Evolutionary conservation across 2,797 vertebrate species (phyloP).

Genomic region (Astyanax mexicanus): DNA sequence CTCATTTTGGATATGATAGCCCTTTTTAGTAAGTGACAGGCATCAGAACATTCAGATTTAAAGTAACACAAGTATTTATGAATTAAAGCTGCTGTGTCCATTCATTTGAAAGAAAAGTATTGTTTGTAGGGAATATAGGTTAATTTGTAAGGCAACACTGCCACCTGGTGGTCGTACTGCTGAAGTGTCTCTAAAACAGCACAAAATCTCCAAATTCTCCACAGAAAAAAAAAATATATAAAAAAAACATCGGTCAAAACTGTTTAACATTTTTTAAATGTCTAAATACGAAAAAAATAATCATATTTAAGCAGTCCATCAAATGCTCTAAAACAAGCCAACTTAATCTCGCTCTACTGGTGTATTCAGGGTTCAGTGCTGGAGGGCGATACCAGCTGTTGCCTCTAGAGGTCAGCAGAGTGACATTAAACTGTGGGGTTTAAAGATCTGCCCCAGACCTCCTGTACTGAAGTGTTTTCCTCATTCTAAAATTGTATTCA

Average conservation of each 20-base stretch:
- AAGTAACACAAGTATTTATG: too few species aligned
- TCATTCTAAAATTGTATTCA: too few species aligned
- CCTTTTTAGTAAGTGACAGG: too few species aligned
- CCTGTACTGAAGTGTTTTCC: too few species aligned
- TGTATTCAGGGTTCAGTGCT: too few species aligned
- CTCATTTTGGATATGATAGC: too few species aligned
- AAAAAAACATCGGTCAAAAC: background rate
- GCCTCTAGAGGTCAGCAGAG: conserved; percentile 18
- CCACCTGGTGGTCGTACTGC: conserved; percentile 17
- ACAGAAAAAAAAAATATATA: too few species aligned
- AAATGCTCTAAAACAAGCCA: background rate
- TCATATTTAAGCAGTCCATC: background rate
- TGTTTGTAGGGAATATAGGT: background rate
- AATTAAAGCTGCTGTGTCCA: too few species aligned
- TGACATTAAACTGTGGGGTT: background rate
- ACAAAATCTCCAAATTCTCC: too few species aligned
- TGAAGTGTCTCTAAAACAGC: background rate
- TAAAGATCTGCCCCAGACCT: background rate
- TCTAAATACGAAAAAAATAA: background rate
- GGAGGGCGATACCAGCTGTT: background rate
- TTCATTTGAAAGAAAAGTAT: too few species aligned
- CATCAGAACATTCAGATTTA: too few species aligned
- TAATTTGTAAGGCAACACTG: conserved; percentile 30
- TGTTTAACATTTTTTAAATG: background rate
- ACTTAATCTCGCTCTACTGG: background rate